Percentiles rank a stretch among this genome's conserved stretches.
Conservation (phyloP, 2,113 vertebrate species). For the Forbesichthys papilliferus region DNA sequence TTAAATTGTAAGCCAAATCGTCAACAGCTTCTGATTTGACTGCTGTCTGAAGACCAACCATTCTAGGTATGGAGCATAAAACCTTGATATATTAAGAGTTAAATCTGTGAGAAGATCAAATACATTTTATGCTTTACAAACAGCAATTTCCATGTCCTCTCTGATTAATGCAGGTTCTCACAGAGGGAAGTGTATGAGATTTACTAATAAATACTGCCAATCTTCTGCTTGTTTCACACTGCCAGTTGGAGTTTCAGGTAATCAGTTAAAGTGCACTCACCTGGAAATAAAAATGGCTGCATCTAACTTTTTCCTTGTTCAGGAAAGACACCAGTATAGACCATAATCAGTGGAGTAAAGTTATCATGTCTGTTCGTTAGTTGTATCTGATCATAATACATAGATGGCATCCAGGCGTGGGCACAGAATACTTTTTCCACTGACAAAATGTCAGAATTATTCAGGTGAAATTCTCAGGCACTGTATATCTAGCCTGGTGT, state of each 20-base stretch:
- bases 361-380: slow-evolving; percentile 2
- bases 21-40: too few species aligned
- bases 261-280: slow-evolving; percentile 59
- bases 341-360: not conserved
- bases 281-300: slow-evolving; percentile 39
- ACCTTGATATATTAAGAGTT: too few species aligned
- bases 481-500: not conserved
- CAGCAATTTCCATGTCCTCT: not conserved
- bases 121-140: too few species aligned
- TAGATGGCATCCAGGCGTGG: slow-evolving; percentile 49
- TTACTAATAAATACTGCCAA: too few species aligned
- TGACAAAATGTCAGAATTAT: slow-evolving; percentile 1
- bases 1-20: too few species aligned
- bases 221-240: too few species aligned
- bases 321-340: slow-evolving; percentile 16
- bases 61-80: too few species aligned
- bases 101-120: not conserved
- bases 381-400: not conserved
- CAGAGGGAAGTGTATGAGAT: not conserved
- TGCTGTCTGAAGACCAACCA: too few species aligned
- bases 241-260: slow-evolving; percentile 1
- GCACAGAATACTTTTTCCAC: slow-evolving; percentile 6
- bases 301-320: not conserved
- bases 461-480: slow-evolving; percentile 31
- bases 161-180: not conserved